These are phyloP conservation scores for Cyphomyrus discorhynchus DNA, from an alignment of 2,113 vertebrate species.

Conservation along the genomic window DNA sequence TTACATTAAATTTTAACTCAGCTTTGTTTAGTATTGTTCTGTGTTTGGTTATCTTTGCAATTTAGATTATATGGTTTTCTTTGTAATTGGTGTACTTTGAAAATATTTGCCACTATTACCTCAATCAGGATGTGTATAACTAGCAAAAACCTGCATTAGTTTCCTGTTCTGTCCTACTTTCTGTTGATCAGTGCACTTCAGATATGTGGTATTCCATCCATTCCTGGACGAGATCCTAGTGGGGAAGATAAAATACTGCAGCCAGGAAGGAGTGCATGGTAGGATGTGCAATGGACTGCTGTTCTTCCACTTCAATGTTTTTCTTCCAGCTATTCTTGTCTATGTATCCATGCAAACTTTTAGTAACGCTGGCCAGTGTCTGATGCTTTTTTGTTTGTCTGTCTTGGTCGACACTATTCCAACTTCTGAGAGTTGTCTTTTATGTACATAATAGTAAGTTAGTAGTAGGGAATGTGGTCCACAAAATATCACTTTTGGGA, in stretches of 20 bases:
- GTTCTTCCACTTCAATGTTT: not conserved
- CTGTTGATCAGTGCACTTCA: slow-evolving; percentile 74
- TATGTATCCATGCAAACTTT: not conserved
- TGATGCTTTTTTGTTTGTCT: not conserved
- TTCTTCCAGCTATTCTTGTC: not conserved
- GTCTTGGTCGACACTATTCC: not conserved
- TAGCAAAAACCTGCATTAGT: not conserved
- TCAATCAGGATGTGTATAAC: not conserved
- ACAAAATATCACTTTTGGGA: not conserved
- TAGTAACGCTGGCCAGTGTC: not conserved
- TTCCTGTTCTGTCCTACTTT: not conserved
- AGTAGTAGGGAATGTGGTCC: not conserved
- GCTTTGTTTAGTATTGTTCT: not conserved
- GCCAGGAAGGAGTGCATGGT: slow-evolving; percentile 89
- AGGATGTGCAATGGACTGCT: slow-evolving; percentile 28
- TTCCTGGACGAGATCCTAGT: slow-evolving; percentile 91
- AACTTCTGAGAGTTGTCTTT: not conserved
- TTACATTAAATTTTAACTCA: not conserved
- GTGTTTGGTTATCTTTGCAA: not conserved
- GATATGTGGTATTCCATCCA: slow-evolving; percentile 89
- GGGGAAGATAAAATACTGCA: slow-evolving; percentile 92
- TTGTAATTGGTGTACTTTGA: not conserved
- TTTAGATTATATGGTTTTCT: not conserved
- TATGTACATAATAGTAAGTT: not conserved
- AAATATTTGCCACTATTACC: not conserved